Evolutionary conservation across 1,140 invertebrate genomes (phyloP).

Genomic region (Bombus affinis): DNA sequence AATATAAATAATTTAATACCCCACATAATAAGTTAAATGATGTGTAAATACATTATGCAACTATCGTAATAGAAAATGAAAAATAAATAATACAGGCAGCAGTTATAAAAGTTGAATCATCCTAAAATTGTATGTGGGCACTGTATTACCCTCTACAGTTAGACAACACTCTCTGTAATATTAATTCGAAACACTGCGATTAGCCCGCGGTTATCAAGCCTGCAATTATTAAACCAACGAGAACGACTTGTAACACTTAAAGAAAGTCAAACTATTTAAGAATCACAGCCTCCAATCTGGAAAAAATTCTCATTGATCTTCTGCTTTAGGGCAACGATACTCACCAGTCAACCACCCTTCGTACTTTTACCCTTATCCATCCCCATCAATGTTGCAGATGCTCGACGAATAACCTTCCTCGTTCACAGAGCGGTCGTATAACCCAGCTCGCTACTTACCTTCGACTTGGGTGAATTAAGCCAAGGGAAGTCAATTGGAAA

Average conservation of each 20-base stretch:
- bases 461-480: slow-evolving; percentile 71
- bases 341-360: background rate
- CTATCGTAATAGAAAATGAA: no score
- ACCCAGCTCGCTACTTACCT: slow-evolving; percentile 65
- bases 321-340: background rate
- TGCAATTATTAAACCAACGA: no score
- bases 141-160: no score
- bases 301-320: background rate
- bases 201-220: no score
- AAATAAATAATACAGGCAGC: no score
- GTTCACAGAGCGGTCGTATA: slow-evolving; percentile 41
- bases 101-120: no score
- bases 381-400: background rate
- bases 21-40: no score
- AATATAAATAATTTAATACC: no score
- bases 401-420: slow-evolving; percentile 43
- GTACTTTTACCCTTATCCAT: background rate
- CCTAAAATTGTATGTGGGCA: no score
- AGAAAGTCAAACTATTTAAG: background rate
- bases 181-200: no score
- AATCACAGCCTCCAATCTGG: background rate
- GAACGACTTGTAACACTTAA: background rate
- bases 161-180: no score
- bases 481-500: slow-evolving; percentile 74
- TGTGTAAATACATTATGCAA: no score